Evolutionary conservation across 1,140 invertebrate genomes (phyloP).

Genomic region (Pseudomyrmex cubaensis): DNA sequence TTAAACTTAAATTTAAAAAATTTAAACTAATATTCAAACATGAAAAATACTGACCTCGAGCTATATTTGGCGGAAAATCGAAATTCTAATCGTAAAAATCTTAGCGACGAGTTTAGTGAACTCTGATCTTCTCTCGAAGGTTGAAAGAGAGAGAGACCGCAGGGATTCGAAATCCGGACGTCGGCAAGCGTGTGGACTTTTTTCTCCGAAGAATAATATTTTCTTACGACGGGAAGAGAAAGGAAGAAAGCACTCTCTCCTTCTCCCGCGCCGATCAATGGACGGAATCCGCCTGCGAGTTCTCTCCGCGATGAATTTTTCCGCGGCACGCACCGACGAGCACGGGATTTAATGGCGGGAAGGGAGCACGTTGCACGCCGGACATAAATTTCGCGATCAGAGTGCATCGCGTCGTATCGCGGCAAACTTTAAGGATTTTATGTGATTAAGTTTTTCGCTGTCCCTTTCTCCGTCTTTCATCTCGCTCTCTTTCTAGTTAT

Average conservation of each 20-base stretch:
- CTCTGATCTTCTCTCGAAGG: conserved; percentile 17
- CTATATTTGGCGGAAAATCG: conserved; percentile 11
- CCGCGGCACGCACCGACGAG: conserved; percentile 72
- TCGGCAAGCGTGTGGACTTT: conserved; percentile 58
- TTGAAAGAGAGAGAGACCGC: neutral
- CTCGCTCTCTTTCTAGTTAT: conserved; percentile 13
- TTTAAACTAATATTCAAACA: neutral
- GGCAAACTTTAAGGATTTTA: conserved; percentile 78
- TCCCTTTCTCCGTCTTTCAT: conserved; percentile 20
- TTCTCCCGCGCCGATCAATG: conserved; percentile 65
- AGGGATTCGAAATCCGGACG: conserved; percentile 44
- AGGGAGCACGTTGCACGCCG: conserved; percentile 68
- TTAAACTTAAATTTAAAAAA: too few species aligned
- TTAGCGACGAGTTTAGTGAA: conserved; percentile 10
- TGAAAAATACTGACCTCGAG: neutral
- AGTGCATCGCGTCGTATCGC: conserved; percentile 73
- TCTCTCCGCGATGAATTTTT: conserved; percentile 73
- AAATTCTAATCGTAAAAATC: conserved; percentile 33
- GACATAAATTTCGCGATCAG: conserved; percentile 78
- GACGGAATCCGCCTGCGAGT: conserved; percentile 64
- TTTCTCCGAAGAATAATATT: conserved; percentile 75
- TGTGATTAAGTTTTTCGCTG: conserved; percentile 75
- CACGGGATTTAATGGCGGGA: conserved; percentile 73
- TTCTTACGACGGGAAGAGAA: conserved; percentile 68
- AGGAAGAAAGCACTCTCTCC: conserved; percentile 63